Base-by-base conservation (phyloP, 1,140 invertebrate species). In the Bombus confusus region DNA sequence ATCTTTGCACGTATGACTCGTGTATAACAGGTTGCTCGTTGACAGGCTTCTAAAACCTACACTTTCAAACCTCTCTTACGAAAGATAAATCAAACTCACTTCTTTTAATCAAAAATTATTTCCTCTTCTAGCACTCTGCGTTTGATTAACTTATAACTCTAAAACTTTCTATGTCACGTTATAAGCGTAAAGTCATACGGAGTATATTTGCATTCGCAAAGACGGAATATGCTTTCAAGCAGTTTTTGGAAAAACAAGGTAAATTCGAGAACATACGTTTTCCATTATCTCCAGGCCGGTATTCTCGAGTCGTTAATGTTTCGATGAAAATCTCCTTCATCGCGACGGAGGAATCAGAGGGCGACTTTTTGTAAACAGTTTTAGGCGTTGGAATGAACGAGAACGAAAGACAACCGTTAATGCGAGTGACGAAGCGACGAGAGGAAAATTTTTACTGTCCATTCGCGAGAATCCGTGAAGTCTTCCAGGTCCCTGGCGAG, bases 401-500 rank as follows among this genome's bases (percentile, higher is more conserved):
- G 59, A 31, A 22, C 15, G 64, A 25, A 13, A 28, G 72, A 37
- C 15, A 31, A 25, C 8, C 12, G n/a, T 78, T 68, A 10, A 59
- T 43, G n/a, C 37, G 9, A 47, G 22, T 6, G n/a, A 71, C 22
- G 64, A 28, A 41, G 15, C 4, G 22, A 28, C 28, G 13, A 18
- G 28, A 18, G 8, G 37, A 80, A 25, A 39, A 62, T 25, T 34
- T 62, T 72, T 52, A 31, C 13, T 12, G 15, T 52, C 28, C 6
- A 28, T 68, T n/a, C 47, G 9, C 12, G 34, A 10, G 41, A 41
- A 66, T 18, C 43, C 25, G 15, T 12, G 52, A 72, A 68, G 34
- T 80, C 59, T 10, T 37, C 47, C 71, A 43, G 28, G 66, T 75
- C 31, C 15, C 31, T 59, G 22, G 75, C 75, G 71, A 85, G 84